Evolutionary conservation across 2,888 invertebrate species (phyloP).

Genomic region (Drosophila cyrtoloma): DNA sequence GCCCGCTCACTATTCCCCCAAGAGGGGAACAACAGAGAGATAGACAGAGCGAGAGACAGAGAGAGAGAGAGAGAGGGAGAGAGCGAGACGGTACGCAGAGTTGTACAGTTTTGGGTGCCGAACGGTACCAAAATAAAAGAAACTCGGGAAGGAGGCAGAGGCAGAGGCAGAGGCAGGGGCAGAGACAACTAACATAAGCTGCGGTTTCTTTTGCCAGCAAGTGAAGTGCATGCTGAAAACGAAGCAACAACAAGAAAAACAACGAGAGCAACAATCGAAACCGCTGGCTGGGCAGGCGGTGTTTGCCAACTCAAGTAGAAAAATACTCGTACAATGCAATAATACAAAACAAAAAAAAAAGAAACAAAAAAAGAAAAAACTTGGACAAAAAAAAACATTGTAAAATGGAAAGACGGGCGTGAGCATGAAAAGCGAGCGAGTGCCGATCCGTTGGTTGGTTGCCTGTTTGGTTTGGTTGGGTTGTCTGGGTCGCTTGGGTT

Average conservation of each 20-base stretch:
- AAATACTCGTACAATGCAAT: slow-evolving; percentile 79
- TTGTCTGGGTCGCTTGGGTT: slow-evolving; percentile 34
- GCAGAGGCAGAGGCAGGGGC: background rate
- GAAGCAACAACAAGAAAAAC: slow-evolving; percentile 32
- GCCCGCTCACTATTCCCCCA: slow-evolving; percentile 38
- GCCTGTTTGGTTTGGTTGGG: slow-evolving; percentile 20
- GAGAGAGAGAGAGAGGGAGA: background rate
- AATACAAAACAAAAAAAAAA: slow-evolving; percentile 40
- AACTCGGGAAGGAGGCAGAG: background rate
- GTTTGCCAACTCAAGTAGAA: slow-evolving; percentile 81
- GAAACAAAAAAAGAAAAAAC: slow-evolving; percentile 11
- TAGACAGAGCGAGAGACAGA: background rate
- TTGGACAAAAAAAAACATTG: slow-evolving; percentile 53
- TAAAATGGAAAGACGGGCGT: slow-evolving; percentile 76
- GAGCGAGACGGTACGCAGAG: slow-evolving; percentile 12
- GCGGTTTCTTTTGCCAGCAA: slow-evolving; percentile 72
- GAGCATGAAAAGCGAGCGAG: slow-evolving; percentile 73
- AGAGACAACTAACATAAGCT: slow-evolving; percentile 67
- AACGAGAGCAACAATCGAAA: slow-evolving; percentile 46
- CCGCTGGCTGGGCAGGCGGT: slow-evolving; percentile 47
- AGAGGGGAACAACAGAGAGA: slow-evolving; percentile 9
- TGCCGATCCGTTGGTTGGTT: slow-evolving; percentile 37
- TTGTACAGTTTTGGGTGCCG: slow-evolving; percentile 33
- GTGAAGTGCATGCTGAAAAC: slow-evolving; percentile 68
- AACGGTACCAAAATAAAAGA: slow-evolving; percentile 28